Conservation (phyloP, 2,113 vertebrate genomes). For the Leucopsar rothschildi region DNA sequence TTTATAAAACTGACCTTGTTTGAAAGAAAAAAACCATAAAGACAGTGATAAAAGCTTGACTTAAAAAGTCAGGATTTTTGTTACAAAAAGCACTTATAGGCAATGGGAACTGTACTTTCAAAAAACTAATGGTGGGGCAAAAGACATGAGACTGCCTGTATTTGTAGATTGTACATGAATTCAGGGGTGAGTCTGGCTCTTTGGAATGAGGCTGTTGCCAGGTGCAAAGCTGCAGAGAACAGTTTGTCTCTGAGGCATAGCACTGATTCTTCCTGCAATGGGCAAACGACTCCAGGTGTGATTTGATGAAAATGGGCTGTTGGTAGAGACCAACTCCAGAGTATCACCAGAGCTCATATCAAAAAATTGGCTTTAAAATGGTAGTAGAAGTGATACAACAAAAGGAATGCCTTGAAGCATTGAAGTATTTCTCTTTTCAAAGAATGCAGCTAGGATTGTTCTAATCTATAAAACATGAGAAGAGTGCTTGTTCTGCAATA, state of each 20-base stretch:
- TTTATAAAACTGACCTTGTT: slow-evolving; percentile 53
- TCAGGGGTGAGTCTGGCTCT: slow-evolving; percentile 31
- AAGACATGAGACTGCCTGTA: slow-evolving; percentile 59
- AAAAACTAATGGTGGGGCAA: slow-evolving; percentile 49
- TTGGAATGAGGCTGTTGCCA: slow-evolving; percentile 51
- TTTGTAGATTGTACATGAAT: not conserved
- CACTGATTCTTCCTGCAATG: not conserved
- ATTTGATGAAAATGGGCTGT: not conserved
- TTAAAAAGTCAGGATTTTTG: slow-evolving; percentile 66
- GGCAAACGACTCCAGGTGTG: not conserved
- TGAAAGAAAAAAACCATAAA: slow-evolving; percentile 36
- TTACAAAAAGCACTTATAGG: slow-evolving; percentile 66
- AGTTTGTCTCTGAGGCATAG: not conserved
- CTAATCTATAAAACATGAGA: not conserved
- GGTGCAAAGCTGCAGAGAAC: not conserved
- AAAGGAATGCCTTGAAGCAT: not conserved
- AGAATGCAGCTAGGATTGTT: not conserved
- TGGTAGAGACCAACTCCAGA: not conserved
- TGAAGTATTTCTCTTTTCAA: not conserved
- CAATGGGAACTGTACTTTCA: slow-evolving; percentile 58
- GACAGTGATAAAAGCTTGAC: slow-evolving; percentile 50
- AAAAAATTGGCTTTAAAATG: not conserved
- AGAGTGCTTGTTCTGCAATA: not conserved
- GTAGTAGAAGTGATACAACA: not conserved
- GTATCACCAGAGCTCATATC: not conserved